Percentiles rank a stretch among this genome's conserved stretches.
Conservation (phyloP, 2,113 vertebrate species). For the Pelvicachromis taeniatus region DNA sequence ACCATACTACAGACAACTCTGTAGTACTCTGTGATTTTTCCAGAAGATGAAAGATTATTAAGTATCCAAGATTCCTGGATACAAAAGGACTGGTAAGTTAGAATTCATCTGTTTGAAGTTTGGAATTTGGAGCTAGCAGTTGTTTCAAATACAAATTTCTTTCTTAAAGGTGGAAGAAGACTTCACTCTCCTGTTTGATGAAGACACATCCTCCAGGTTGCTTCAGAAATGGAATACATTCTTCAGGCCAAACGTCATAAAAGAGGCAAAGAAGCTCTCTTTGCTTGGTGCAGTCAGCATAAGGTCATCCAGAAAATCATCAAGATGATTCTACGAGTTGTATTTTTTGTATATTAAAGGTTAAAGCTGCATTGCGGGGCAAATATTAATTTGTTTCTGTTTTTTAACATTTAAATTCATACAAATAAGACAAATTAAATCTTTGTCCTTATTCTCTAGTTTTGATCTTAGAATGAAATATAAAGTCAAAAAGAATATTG, state of each 20-base stretch:
- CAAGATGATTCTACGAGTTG: background rate
- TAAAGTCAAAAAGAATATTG: no score
- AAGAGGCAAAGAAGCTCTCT: background rate
- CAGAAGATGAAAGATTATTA: no score
- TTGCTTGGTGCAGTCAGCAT: background rate
- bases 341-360: no score
- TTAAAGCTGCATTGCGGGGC: no score
- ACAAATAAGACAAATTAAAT: background rate
- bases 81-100: background rate
- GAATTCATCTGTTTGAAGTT: no score
- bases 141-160: no score
- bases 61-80: background rate
- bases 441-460: background rate
- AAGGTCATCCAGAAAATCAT: background rate
- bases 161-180: background rate
- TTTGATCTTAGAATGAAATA: no score
- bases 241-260: background rate
- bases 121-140: no score
- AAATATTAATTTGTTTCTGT: background rate
- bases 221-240: background rate
- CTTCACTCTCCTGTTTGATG: background rate
- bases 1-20: no score
- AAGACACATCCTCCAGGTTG: background rate
- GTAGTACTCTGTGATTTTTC: no score
- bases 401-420: no score